Conservation (phyloP, 2,888 invertebrate species). For the Acanthosoma haemorrhoidale region DNA sequence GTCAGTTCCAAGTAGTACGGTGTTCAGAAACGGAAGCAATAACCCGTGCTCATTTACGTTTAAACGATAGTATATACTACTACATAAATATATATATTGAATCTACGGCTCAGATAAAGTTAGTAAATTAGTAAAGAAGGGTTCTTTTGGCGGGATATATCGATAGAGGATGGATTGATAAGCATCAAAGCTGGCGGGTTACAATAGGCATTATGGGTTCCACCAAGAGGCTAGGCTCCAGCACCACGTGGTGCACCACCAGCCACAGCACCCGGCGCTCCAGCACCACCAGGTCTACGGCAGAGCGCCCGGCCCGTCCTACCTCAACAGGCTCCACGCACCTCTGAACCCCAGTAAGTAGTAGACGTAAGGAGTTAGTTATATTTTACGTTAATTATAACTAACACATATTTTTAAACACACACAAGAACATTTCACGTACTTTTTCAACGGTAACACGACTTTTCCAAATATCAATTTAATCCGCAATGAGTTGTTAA, state of each 20-base stretch:
- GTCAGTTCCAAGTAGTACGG: too few relatives aligned
- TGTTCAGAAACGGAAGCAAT: too few relatives aligned
- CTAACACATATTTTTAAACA: too few relatives aligned
- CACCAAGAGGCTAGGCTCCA: conserved; percentile 8
- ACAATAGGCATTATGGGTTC: conserved; percentile 35
- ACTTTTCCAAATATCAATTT: too few relatives aligned
- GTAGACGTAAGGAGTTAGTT: too few relatives aligned
- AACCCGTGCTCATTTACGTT: too few relatives aligned
- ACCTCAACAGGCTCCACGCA: conserved; percentile 34
- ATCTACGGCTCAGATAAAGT: neutral
- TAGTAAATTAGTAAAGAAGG: neutral
- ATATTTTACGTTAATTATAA: too few relatives aligned
- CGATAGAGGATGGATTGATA: neutral
- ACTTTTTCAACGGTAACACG: too few relatives aligned
- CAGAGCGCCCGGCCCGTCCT: neutral
- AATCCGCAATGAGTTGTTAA: too few relatives aligned
- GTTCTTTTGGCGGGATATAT: neutral
- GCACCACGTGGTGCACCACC: neutral
- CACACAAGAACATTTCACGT: too few relatives aligned
- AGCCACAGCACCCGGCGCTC: neutral
- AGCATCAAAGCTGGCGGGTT: conserved; percentile 35
- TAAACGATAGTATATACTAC: too few relatives aligned
- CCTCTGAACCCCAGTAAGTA: conserved; percentile 37
- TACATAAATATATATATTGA: neutral
- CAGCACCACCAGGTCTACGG: neutral